Evolutionary conservation across 1,140 invertebrate genomes (phyloP), one percentile per base, ranked within the genome.

Genomic region (Macrobrachium nipponense): DNA sequence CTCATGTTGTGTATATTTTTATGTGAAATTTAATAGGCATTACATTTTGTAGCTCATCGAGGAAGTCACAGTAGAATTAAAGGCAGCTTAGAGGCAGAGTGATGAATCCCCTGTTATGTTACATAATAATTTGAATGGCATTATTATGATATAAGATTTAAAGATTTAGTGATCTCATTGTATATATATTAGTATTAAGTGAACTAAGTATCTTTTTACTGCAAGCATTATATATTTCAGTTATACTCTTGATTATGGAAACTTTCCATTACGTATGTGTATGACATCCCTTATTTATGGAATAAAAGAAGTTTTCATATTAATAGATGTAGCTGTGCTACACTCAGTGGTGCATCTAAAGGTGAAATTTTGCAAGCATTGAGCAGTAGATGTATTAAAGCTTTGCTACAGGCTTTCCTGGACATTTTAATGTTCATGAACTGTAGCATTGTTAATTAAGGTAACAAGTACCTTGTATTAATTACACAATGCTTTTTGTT

Each of bases 81-180:
- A 70, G 68, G 68, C 68, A 70, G 72, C 36, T 83, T n/a, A 64
- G 73, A 83, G 82, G 82, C 75, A 83, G 72, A 76, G 82, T 73
- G 76, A 83, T 76, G 75, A 83, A 83, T 73, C 82, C 61, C 75
- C 76, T 73, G 64, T 68, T 83, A 61, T 83, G 44, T 64, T 83
- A 73, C 76, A 83, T 83, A 66, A 76, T 76, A 83, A 83, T 43
- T 51, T 51, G 51, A 77, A 76, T 83, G 82, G 82, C 82, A 83
- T 83, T 83, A 83, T 44, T 83, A 83, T 76, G 72, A 76, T 83
- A 76, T 83, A 83, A 83, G 82, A 61, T 83, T 51, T 51, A 51
- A 83, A 62, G 58, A 60, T 51, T 83, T 83, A 83, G 82, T 73
- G 82, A 83, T 83, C 82, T 83, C 82, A 83, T 83, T 82, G 51